Conservation (phyloP, 2,888 invertebrate species). For the Heteromurus nitidus region DNA sequence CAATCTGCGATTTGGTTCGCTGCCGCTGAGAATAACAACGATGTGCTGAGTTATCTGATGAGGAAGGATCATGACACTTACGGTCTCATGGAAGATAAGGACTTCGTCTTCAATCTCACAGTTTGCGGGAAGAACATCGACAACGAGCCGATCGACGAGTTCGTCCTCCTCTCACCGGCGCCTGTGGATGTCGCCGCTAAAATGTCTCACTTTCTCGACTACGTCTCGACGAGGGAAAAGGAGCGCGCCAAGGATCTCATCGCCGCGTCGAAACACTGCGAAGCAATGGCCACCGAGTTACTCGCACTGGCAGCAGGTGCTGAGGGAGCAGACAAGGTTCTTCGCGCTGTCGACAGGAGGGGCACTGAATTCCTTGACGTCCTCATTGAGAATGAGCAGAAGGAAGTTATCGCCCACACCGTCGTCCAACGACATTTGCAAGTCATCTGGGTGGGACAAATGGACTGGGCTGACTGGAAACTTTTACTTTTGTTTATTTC, state of each 20-base stretch:
- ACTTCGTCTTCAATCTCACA: conserved; percentile 99
- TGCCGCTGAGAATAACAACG: conserved; percentile 97
- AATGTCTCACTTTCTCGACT: conserved; percentile 92
- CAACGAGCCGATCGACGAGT: conserved; percentile 97
- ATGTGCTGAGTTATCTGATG: conserved; percentile 95
- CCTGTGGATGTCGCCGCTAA: conserved; percentile 99
- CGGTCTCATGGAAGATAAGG: conserved; percentile 96
- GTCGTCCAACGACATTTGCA: conserved; percentile 96
- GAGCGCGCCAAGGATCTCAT: conserved; percentile 97
- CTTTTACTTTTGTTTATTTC: conserved; percentile 94
- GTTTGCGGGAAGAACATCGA: conserved; percentile 96
- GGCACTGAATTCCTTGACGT: conserved; percentile 97
- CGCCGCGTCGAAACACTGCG: conserved; percentile 96
- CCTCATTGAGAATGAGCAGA: conserved; percentile 98
- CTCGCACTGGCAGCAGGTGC: conserved; percentile 94
- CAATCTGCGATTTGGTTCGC: conserved; percentile 99
- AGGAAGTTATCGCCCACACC: conserved; percentile 95
- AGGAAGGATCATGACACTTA: conserved; percentile 98
- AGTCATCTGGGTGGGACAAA: conserved; percentile 98
- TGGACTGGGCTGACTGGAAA: conserved; percentile 96
- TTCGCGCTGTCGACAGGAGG: conserved; percentile 95
- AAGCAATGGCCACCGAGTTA: conserved; percentile 97
- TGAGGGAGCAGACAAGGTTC: conserved; percentile 94
- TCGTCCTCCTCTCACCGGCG: conserved; percentile 97
- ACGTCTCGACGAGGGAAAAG: conserved; percentile 93